Percentiles rank a stretch among this genome's conserved stretches.
These are phyloP conservation scores for Calcarius lapponicus DNA, from an alignment of 2,797 vertebrate species.

Conservation along the genomic window DNA sequence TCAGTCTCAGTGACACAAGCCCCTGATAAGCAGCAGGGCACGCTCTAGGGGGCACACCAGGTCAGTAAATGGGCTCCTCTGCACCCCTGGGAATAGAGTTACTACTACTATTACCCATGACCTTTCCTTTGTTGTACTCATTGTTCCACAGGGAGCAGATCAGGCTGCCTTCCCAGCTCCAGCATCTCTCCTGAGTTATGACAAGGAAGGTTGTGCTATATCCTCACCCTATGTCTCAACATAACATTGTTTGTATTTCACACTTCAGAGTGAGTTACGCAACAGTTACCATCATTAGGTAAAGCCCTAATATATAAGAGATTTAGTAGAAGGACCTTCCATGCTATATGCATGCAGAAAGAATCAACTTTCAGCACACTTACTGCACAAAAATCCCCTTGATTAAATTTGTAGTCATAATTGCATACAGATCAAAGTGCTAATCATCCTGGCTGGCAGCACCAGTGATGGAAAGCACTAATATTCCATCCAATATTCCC, in stretches of 20 bases:
- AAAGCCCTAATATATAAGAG: background rate
- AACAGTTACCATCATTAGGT: background rate
- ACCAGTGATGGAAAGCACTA: conserved; percentile 31
- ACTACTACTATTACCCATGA: background rate
- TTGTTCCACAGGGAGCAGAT: background rate
- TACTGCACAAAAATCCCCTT: conserved; percentile 30
- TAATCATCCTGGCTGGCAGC: conserved; percentile 49
- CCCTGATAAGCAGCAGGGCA: background rate
- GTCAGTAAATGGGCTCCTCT: background rate
- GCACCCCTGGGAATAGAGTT: background rate
- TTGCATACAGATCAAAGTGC: conserved; percentile 53
- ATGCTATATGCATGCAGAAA: background rate
- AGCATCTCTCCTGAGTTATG: background rate
- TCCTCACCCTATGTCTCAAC: background rate
- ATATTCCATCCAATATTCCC: conserved; percentile 4
- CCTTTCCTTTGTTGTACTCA: background rate
- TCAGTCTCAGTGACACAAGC: background rate
- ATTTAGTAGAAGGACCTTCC: background rate
- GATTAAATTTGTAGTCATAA: conserved; percentile 47
- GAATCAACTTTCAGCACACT: background rate
- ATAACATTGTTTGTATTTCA: background rate
- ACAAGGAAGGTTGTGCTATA: background rate
- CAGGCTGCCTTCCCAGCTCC: background rate
- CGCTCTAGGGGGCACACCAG: background rate
- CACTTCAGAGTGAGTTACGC: background rate